Conservation (phyloP, 2,797 vertebrate genomes). For the Sebastolobus alascanus region DNA sequence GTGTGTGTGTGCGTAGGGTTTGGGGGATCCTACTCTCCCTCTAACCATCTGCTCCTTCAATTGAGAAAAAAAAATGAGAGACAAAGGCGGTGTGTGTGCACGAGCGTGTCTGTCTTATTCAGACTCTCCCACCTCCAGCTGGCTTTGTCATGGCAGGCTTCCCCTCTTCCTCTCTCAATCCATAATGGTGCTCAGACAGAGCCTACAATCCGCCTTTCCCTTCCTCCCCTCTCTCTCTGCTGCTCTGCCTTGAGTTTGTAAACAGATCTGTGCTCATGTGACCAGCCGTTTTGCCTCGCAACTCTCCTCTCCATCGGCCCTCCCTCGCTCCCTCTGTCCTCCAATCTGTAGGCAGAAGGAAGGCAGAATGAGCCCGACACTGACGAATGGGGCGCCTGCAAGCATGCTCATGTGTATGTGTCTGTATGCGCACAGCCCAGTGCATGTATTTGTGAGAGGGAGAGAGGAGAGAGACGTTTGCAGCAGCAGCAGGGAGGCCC, state of each 20-base stretch:
- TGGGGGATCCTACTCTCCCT: conserved; percentile 82
- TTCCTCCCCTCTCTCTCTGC: conserved; percentile 60
- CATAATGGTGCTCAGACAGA: conserved; percentile 67
- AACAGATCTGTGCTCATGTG: conserved; percentile 91
- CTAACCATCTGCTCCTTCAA: conserved; percentile 87
- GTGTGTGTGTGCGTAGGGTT: conserved; percentile 22
- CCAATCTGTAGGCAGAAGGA: conserved; percentile 81
- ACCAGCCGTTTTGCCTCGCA: conserved; percentile 89
- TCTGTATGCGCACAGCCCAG: conserved; percentile 58
- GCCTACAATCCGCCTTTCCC: conserved; percentile 59
- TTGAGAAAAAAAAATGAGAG: conserved; percentile 68
- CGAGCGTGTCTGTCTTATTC: conserved; percentile 64
- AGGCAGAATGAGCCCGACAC: conserved; percentile 77
- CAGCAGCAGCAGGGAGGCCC: conserved; percentile 76
- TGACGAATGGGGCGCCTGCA: conserved; percentile 76
- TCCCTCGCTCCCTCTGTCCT: conserved; percentile 72
- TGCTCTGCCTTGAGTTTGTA: conserved; percentile 85
- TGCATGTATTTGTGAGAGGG: conserved; percentile 66
- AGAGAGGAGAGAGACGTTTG: conserved; percentile 68
- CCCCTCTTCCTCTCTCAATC: conserved; percentile 72
- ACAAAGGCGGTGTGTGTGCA: conserved; percentile 74
- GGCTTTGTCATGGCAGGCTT: conserved; percentile 78
- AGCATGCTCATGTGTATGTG: conserved; percentile 68
- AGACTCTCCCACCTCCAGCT: conserved; percentile 78
- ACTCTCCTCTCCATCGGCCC: conserved; percentile 82